A percentile compares a stretch with the other conserved stretches of the same genome.
Conservation (phyloP, 2,888 invertebrate species). For the Yponomeuta malinellus region DNA sequence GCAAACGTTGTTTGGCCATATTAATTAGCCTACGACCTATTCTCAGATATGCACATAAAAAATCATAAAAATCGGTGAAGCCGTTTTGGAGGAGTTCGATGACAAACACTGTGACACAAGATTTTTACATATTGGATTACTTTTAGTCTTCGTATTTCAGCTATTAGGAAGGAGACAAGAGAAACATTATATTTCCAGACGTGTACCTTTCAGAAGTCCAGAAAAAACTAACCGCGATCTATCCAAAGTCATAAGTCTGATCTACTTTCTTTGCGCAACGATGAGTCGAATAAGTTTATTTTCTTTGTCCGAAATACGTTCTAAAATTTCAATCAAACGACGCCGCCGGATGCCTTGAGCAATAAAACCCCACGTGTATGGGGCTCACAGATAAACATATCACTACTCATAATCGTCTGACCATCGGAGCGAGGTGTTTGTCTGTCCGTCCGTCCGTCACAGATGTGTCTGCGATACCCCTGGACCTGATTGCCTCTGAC, state of each 20-base stretch:
- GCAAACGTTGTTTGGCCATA: no score
- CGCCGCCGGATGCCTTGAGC: neutral
- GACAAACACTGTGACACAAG: no score
- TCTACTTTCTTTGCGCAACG: neutral
- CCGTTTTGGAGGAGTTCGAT: no score
- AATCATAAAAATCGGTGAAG: no score
- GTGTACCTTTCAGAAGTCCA: no score
- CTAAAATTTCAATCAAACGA: neutral
- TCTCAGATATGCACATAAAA: no score
- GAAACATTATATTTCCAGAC: no score
- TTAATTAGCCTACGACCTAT: no score
- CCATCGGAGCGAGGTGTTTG: slow-evolving; percentile 13
- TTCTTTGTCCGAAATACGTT: neutral
- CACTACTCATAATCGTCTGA: neutral
- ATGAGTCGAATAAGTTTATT: neutral
- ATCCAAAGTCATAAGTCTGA: neutral
- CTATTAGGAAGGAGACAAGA: no score
- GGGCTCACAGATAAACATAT: neutral
- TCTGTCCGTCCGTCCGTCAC: slow-evolving; percentile 6
- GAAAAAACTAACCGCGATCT: neutral
- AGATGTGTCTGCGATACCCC: slow-evolving; percentile 1
- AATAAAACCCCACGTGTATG: slow-evolving; percentile 1
- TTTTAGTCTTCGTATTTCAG: no score
- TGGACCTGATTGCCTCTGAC: neutral
- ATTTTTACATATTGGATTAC: no score